These are phyloP conservation scores for Calosoma granatense DNA, from an alignment of 1,140 invertebrate genomes.

Conservation along the genomic window DNA sequence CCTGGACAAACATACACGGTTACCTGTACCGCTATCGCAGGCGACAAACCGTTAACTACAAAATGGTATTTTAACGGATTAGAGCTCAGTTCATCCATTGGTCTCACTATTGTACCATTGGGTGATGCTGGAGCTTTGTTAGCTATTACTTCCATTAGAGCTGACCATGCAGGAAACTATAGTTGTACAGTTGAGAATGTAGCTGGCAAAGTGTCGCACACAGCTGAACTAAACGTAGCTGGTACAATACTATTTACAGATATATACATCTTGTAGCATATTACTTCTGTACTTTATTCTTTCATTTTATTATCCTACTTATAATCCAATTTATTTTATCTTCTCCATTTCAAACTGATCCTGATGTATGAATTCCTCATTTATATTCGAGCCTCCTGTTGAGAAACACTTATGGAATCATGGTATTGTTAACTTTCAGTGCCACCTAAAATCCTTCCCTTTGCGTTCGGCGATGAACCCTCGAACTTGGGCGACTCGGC, in stretches of 20 bases:
- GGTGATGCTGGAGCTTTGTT: constrained; percentile 34
- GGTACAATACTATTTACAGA: constrained; percentile 26
- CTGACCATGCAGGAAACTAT: constrained; percentile 42
- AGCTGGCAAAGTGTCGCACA: constrained; percentile 38
- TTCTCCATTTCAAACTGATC: no score
- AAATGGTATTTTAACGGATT: constrained; percentile 34
- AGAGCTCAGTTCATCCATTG: constrained; percentile 24
- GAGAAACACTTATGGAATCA: no score
- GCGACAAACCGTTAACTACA: constrained; percentile 55
- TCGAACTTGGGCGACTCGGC: constrained; percentile 45
- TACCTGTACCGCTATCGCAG: constrained; percentile 53
- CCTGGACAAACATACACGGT: constrained; percentile 51
- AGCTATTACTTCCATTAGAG: constrained; percentile 46
- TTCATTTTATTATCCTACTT: not conserved
- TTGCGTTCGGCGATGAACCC: constrained; percentile 36
- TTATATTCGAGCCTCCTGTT: no score
- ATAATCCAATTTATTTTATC: no score
- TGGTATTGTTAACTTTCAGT: constrained; percentile 30
- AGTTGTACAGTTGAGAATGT: constrained; percentile 47
- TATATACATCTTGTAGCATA: no score
- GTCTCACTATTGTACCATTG: constrained; percentile 18
- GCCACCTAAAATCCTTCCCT: constrained; percentile 41
- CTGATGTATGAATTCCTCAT: no score
- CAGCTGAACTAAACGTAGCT: constrained; percentile 46
- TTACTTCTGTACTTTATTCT: no score